Evolutionary conservation across 1,140 invertebrate genomes (phyloP).

Genomic region (Nephotettix cincticeps): DNA sequence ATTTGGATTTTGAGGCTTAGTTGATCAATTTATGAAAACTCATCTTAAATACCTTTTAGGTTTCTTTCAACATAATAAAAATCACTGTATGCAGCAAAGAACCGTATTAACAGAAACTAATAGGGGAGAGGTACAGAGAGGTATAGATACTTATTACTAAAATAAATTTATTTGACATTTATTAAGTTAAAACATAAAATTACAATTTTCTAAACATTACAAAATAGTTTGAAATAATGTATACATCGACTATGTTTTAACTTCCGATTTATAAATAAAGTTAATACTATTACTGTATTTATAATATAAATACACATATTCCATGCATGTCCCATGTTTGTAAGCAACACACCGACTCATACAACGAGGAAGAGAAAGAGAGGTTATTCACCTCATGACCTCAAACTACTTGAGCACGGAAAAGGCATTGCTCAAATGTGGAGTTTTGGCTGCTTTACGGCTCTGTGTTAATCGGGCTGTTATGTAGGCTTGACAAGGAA

Average conservation of each 20-base stretch:
- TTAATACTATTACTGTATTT: slow-evolving; percentile 8
- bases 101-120: no score
- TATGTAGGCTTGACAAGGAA: no score
- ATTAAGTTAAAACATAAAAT: slow-evolving; percentile 7
- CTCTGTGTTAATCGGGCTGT: no score
- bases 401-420: not conserved
- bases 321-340: slow-evolving; percentile 4
- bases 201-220: not conserved
- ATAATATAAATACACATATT: slow-evolving; percentile 13
- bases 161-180: slow-evolving; percentile 10
- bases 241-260: not conserved
- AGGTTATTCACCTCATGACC: not conserved
- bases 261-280: not conserved
- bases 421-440: not conserved
- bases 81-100: no score
- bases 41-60: no score
- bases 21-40: no score
- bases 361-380: not conserved
- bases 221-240: slow-evolving; percentile 8
- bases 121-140: not conserved
- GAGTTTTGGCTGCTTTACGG: not conserved
- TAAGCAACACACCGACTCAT: not conserved
- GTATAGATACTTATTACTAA: not conserved
- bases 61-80: no score
- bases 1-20: no score